phyloP scores from a whole-genome alignment of 1,140 invertebrate species.

The Danaus melanippus region DNA sequence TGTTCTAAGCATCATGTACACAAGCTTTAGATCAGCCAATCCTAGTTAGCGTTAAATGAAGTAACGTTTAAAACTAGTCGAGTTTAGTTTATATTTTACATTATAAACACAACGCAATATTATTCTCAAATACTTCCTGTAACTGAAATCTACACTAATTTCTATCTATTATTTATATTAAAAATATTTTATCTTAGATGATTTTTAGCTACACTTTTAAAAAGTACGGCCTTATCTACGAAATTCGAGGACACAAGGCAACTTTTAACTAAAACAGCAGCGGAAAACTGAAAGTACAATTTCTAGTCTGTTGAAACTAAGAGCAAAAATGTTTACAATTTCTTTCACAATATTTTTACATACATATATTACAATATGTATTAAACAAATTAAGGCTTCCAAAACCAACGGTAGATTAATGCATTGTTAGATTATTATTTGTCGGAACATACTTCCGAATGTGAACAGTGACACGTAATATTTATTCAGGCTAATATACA shows the following conservation, averaged over 20 bases:
- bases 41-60: conserved; percentile 22
- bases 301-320: too few species aligned
- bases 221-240: too few species aligned
- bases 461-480: conserved; percentile 23
- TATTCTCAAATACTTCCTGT: too few species aligned
- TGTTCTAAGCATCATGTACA: conserved; percentile 21
- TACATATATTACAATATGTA: conserved; percentile 1
- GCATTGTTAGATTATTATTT: conserved; percentile 10
- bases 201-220: too few species aligned
- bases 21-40: conserved; percentile 15
- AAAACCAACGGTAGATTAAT: not conserved
- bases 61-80: conserved; percentile 6
- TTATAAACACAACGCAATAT: not conserved
- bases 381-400: not conserved
- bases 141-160: too few species aligned
- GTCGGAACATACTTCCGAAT: conserved; percentile 6
- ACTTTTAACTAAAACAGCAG: too few species aligned
- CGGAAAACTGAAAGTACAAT: too few species aligned
- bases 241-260: too few species aligned
- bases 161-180: too few species aligned
- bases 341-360: too few species aligned
- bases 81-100: conserved; percentile 12
- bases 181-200: too few species aligned
- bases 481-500: conserved; percentile 39
- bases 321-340: too few species aligned